A percentile compares a stretch with the other conserved stretches of the same genome.
Conservation (phyloP, 2,113 vertebrate genomes). For the Notiomystis cincta region DNA sequence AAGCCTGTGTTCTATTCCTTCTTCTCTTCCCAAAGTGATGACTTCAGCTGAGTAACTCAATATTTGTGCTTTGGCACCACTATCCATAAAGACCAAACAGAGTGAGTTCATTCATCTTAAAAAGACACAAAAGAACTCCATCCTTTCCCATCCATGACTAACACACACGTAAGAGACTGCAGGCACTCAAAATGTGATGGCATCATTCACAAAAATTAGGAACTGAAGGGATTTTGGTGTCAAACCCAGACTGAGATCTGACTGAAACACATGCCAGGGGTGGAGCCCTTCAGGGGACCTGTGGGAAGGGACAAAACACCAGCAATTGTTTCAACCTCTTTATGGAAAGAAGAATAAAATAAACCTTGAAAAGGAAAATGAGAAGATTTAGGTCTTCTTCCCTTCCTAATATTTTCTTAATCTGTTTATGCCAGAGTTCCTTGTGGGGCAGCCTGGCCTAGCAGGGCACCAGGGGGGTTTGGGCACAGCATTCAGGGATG, state of each 20-base stretch:
- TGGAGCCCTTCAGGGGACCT: background rate
- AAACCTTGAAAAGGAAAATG: background rate
- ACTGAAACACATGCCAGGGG: background rate
- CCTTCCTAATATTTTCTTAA: background rate
- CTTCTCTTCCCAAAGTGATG: background rate
- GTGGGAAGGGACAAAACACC: fast-evolving
- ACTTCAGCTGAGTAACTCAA: background rate
- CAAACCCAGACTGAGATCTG: background rate
- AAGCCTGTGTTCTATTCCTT: background rate
- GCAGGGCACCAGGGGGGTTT: background rate
- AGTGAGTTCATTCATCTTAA: background rate
- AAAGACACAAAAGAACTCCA: background rate
- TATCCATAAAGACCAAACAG: background rate
- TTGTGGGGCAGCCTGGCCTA: background rate
- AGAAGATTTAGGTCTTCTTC: background rate
- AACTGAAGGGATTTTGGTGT: background rate
- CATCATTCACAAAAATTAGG: background rate
- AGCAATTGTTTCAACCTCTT: background rate
- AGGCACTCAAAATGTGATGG: background rate
- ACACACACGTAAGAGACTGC: fast-evolving
- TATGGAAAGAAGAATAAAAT: background rate
- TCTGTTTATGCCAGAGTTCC: background rate
- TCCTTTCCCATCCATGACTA: background rate
- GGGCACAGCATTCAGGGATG: background rate
- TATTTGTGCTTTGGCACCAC: background rate